These are phyloP conservation scores for Chiridota heheva DNA, from an alignment of 35 echinoderm and acorn worm genomes.

Conservation along the genomic window DNA sequence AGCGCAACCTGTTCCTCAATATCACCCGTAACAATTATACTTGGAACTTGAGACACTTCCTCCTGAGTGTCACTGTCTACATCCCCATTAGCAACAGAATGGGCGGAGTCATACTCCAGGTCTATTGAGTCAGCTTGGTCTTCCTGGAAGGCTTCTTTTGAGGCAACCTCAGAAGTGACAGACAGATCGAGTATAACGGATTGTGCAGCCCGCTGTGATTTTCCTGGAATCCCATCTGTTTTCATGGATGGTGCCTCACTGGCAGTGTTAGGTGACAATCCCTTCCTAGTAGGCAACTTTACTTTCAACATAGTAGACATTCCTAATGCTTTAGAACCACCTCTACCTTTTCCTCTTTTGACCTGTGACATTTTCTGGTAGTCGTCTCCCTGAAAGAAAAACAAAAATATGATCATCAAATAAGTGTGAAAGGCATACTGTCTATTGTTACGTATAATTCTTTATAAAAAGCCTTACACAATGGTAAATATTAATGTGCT, in stretches of 20 bases:
- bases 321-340: not conserved
- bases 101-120: not conserved
- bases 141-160: not conserved
- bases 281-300: slow-evolving; percentile 33
- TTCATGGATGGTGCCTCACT: slow-evolving; percentile 25
- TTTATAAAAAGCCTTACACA: too few species aligned
- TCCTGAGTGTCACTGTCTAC: not conserved
- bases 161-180: not conserved
- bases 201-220: not conserved
- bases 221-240: slow-evolving; percentile 10
- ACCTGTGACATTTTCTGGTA: too few species aligned
- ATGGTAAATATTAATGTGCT: too few species aligned
- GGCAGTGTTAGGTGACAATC: slow-evolving; percentile 23
- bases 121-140: not conserved
- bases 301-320: slow-evolving; percentile 33
- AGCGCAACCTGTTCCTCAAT: not conserved
- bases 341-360: slow-evolving; percentile 10
- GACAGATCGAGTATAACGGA: not conserved
- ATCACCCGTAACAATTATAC: not conserved
- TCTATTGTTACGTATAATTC: too few species aligned
- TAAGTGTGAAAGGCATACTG: too few species aligned
- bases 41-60: slow-evolving; percentile 10
- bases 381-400: too few species aligned
- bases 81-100: not conserved
- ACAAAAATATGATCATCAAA: too few species aligned